Conservation (phyloP, 2,113 vertebrate genomes). For the Ceyx melanurus region DNA sequence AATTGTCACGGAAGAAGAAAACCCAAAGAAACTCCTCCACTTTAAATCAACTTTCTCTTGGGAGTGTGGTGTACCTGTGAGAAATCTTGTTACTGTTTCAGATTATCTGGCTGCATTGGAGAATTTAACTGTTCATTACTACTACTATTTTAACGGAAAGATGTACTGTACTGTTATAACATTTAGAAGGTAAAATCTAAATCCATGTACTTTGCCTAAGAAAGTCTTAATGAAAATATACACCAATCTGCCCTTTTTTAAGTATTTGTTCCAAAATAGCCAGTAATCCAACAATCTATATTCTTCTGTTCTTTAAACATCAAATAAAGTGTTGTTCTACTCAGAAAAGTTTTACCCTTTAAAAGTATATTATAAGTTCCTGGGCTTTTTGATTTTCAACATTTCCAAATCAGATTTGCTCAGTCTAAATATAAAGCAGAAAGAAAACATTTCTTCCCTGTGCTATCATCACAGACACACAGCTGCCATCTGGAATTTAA, state of each 20-base stretch:
- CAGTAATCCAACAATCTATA: background rate
- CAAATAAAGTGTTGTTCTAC: background rate
- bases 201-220: background rate
- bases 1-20: background rate
- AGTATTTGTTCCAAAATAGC: background rate
- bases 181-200: background rate
- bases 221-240: background rate
- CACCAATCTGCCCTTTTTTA: background rate
- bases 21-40: background rate
- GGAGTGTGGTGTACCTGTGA: background rate
- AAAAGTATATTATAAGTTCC: background rate
- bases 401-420: background rate
- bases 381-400: background rate
- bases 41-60: background rate
- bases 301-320: background rate
- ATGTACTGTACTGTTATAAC: background rate
- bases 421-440: background rate
- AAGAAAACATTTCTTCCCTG: background rate
- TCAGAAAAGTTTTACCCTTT: background rate
- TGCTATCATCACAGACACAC: background rate
- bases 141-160: background rate
- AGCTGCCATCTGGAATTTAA: slow-evolving; percentile 13
- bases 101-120: background rate
- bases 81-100: background rate
- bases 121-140: background rate